A percentile compares a stretch with the other conserved stretches of the same genome.
phyloP scores from a whole-genome alignment of 1,140 invertebrate species.

The Chrysomallon squamiferum region DNA sequence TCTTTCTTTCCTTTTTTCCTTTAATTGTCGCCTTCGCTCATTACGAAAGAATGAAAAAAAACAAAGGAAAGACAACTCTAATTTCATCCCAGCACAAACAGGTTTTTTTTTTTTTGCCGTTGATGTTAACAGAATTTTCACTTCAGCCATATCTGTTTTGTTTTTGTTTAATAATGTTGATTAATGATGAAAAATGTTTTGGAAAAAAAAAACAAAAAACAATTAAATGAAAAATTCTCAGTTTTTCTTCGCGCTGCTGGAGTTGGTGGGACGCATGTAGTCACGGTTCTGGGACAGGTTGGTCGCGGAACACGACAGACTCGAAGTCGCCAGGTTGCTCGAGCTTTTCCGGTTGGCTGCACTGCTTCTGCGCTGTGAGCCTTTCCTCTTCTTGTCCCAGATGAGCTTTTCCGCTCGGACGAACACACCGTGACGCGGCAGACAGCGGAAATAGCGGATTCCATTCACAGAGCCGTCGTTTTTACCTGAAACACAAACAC shows the following conservation, averaged over 20 bases:
- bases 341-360: constrained; percentile 11
- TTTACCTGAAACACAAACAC: constrained; percentile 74
- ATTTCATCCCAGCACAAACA: too few relatives aligned
- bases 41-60: too few relatives aligned
- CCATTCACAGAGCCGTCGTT: constrained; percentile 93
- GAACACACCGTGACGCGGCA: constrained; percentile 89
- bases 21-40: too few relatives aligned
- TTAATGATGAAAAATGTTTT: too few relatives aligned
- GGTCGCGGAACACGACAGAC: neutral
- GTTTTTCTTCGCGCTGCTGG: constrained; percentile 34
- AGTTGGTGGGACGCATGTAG: constrained; percentile 15
- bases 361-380: constrained; percentile 34
- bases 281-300: neutral
- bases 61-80: too few relatives aligned
- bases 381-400: constrained; percentile 55
- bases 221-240: neutral
- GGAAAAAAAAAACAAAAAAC: too few relatives aligned
- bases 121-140: too few relatives aligned
- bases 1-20: too few relatives aligned
- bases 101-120: too few relatives aligned
- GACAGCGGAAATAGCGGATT: constrained; percentile 87
- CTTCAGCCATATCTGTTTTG: too few relatives aligned
- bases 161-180: too few relatives aligned
- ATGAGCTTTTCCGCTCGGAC: constrained; percentile 68
- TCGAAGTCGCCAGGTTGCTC: constrained; percentile 8